phyloP scores from a whole-genome alignment of 2,888 invertebrate species.

The Cancer borealis region DNA sequence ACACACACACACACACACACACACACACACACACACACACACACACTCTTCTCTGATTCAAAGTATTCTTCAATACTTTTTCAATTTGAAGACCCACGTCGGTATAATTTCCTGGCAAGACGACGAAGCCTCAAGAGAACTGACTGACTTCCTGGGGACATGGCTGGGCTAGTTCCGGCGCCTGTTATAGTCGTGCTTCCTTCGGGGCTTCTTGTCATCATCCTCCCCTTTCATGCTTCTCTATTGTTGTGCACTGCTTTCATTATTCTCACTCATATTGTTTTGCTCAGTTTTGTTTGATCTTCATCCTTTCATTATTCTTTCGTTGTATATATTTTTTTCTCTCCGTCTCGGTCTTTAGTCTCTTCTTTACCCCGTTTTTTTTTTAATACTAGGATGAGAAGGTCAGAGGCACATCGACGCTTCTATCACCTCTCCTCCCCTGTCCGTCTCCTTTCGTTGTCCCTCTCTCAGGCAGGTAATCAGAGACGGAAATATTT shows the following conservation, averaged over 20 bases:
- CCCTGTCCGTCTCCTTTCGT: not conserved
- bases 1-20: not conserved
- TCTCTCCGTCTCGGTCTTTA: not conserved
- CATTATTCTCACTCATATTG: not conserved
- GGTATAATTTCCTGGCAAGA: not conserved
- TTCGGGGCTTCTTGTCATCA: not conserved
- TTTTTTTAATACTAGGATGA: not conserved
- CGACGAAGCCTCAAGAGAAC: conserved; percentile 17
- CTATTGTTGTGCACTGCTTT: not conserved
- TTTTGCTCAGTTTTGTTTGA: not conserved
- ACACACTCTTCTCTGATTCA: not conserved
- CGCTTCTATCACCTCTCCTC: not conserved
- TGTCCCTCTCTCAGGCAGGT: not conserved
- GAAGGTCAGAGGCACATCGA: not conserved
- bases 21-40: not conserved
- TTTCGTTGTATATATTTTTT: not conserved
- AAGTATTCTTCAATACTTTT: not conserved
- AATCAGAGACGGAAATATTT: not conserved
- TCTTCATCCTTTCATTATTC: not conserved
- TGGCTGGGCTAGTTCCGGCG: conserved; percentile 18
- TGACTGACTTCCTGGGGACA: not conserved
- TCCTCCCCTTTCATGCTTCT: not conserved
- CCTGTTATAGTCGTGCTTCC: not conserved
- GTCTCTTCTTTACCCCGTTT: too few relatives aligned
- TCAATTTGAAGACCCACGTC: not conserved